A percentile compares a stretch with the other conserved stretches of the same genome.
These are phyloP conservation scores for Volucella bombylans DNA, from an alignment of 2,888 invertebrate genomes.

Conservation along the genomic window DNA sequence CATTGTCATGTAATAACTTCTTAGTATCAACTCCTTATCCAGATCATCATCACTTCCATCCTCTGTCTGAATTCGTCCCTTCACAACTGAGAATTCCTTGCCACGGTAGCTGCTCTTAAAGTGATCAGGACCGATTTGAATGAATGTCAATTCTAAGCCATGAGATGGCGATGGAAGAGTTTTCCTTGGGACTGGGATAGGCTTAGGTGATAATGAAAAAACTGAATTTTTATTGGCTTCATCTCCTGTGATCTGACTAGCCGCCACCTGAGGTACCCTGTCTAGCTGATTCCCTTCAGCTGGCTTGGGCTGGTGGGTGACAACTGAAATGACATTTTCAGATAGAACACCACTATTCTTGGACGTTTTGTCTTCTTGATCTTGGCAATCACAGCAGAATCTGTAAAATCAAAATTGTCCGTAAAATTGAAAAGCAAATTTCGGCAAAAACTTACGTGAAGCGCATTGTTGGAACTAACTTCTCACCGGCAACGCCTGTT, in stretches of 20 bases:
- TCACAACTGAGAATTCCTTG: conserved; percentile 27
- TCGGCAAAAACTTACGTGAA: conserved; percentile 3
- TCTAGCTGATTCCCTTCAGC: conserved; percentile 35
- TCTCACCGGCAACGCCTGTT: not conserved
- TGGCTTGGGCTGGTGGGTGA: conserved; percentile 41
- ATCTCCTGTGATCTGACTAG: not conserved
- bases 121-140: not conserved
- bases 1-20: not conserved
- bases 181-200: no score
- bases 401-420: not conserved
- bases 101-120: conserved; percentile 30
- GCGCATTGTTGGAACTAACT: conserved; percentile 21
- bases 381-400: conserved; percentile 40
- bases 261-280: conserved; percentile 6
- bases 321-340: not conserved
- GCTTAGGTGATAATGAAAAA: no score
- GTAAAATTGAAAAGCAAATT: not conserved
- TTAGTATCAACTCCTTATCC: conserved; percentile 31
- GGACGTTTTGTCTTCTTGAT: not conserved
- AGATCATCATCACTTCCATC: not conserved
- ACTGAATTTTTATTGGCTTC: not conserved
- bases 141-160: not conserved
- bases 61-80: not conserved
- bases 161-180: no score
- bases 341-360: not conserved